A percentile compares a stretch with the other conserved stretches of the same genome.
phyloP scores from a whole-genome alignment of 1,140 invertebrate species.

The Telenomus remus region DNA sequence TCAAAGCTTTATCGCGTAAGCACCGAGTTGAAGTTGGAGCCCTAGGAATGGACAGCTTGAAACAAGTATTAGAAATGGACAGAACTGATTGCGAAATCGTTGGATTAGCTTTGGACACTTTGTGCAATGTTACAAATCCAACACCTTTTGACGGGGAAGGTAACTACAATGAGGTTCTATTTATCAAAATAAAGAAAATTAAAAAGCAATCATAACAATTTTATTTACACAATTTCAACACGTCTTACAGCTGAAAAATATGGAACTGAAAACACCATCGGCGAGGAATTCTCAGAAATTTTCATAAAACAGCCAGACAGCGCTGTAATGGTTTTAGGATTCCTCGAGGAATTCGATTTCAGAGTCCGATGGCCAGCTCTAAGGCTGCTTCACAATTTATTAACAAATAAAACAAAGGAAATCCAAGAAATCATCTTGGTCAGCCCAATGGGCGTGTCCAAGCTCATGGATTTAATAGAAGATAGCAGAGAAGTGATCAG shows the following conservation, averaged over 20 bases:
- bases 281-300: constrained; percentile 98
- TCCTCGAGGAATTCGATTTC: constrained; percentile 97
- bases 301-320: constrained; percentile 95
- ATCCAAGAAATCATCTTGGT: constrained; percentile 96
- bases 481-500: constrained; percentile 97
- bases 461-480: constrained; percentile 95
- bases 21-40: constrained; percentile 97
- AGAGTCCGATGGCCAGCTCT: constrained; percentile 91
- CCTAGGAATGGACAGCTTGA: constrained; percentile 92
- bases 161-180: no score
- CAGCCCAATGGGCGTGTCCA: constrained; percentile 97
- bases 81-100: constrained; percentile 93
- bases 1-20: constrained; percentile 95
- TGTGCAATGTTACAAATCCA: constrained; percentile 92
- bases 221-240: constrained; percentile 2
- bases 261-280: constrained; percentile 75
- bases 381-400: constrained; percentile 87
- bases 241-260: constrained; percentile 70
- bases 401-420: constrained; percentile 90
- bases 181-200: no score
- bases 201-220: no score
- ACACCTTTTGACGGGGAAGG: constrained; percentile 90
- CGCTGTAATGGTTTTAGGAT: constrained; percentile 87
- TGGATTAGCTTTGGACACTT: constrained; percentile 91
- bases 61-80: constrained; percentile 88